phyloP scores from a whole-genome alignment of 2,888 invertebrate species.

The Vandiemenella viatica region DNA sequence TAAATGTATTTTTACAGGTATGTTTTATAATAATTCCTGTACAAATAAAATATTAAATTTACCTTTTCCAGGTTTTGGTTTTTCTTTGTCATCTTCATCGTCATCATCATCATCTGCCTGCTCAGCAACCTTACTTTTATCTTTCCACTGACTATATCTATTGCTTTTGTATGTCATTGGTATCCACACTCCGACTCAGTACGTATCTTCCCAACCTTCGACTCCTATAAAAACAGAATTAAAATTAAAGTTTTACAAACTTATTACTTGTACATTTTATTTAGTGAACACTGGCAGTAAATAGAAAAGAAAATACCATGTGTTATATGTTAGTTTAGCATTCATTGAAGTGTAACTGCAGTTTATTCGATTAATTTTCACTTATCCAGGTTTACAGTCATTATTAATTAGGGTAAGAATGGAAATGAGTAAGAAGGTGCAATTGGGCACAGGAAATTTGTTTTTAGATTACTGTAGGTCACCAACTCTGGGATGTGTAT shows the following conservation, averaged over 20 bases:
- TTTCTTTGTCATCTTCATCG: constrained; percentile 30
- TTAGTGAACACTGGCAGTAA: too few species aligned
- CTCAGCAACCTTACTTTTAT: constrained; percentile 46
- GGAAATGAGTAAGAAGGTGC: too few species aligned
- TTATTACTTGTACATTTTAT: too few species aligned
- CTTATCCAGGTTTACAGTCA: too few species aligned
- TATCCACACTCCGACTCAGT: constrained; percentile 94
- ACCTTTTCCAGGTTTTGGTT: constrained; percentile 15
- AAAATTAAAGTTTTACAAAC: neutral
- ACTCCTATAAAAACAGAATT: constrained; percentile 27
- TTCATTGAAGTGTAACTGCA: too few species aligned
- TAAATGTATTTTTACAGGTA: neutral
- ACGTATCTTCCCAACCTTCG: constrained; percentile 61
- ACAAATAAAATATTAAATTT: neutral
- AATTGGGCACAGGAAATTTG: too few species aligned
- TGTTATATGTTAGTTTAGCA: too few species aligned
- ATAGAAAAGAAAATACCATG: too few species aligned
- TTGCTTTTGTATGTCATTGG: constrained; percentile 88
- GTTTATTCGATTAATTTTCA: too few species aligned
- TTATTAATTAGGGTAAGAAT: too few species aligned
- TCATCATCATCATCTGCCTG: constrained; percentile 28
- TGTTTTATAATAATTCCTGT: neutral
- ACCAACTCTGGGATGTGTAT: too few species aligned
- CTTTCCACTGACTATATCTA: constrained; percentile 74
- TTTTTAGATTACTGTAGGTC: too few species aligned